These are phyloP conservation scores for Latrodectus geometricus DNA, from an alignment of 1,140 invertebrate genomes.

Conservation along the genomic window DNA sequence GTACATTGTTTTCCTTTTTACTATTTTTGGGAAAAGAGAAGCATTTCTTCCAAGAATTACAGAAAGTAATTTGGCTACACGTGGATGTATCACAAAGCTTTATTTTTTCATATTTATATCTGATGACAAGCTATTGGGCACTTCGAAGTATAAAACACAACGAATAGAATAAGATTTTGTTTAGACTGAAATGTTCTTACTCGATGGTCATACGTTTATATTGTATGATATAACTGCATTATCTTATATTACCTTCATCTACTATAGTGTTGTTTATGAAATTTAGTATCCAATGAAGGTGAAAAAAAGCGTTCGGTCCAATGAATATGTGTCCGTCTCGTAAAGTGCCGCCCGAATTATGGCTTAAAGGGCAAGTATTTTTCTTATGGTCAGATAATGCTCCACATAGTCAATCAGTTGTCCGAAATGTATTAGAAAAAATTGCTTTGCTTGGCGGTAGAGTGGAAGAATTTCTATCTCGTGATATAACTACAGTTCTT, in stretches of 20 bases:
- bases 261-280: conserved; percentile 24
- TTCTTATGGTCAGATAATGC: conserved; percentile 25
- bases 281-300: conserved; percentile 52
- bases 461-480: conserved; percentile 39
- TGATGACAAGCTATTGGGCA: too few species aligned
- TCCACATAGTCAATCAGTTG: not conserved
- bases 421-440: conserved; percentile 1
- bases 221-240: too few species aligned
- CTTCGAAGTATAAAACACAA: too few species aligned
- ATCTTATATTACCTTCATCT: not conserved
- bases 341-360: conserved; percentile 49
- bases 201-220: too few species aligned
- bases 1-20: too few species aligned
- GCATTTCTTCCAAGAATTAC: too few species aligned
- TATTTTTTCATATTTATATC: too few species aligned
- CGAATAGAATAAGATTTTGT: too few species aligned
- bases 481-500: conserved; percentile 38
- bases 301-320: conserved; percentile 57
- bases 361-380: conserved; percentile 48
- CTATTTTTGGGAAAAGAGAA: too few species aligned
- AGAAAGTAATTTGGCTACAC: too few species aligned
- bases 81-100: too few species aligned
- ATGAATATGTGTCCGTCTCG: conserved; percentile 53
- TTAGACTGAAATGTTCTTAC: too few species aligned
- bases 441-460: conserved; percentile 52